Evolutionary conservation across 2,113 vertebrate species (phyloP).

Genomic region (Prochilodus magdalenae): DNA sequence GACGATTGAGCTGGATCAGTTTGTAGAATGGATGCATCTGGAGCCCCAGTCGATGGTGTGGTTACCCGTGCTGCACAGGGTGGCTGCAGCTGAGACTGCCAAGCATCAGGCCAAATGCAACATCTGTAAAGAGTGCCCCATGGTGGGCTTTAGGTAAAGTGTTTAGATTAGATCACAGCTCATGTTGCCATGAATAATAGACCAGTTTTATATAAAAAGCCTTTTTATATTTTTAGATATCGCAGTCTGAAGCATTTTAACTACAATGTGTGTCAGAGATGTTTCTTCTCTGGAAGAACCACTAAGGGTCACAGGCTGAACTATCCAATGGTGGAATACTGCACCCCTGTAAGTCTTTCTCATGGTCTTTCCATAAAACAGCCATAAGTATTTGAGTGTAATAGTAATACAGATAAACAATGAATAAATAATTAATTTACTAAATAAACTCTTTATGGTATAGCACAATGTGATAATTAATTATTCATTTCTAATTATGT

Average conservation of each 20-base stretch:
- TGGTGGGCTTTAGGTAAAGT: slow-evolving; percentile 86
- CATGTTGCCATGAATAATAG: neutral
- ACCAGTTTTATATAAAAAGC: neutral
- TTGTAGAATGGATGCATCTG: slow-evolving; percentile 88
- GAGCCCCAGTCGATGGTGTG: slow-evolving; percentile 91
- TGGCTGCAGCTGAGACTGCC: slow-evolving; percentile 85
- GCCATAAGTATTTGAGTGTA: too few species aligned
- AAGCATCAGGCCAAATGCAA: slow-evolving; percentile 90
- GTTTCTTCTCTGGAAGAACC: slow-evolving; percentile 87
- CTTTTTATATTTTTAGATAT: slow-evolving; percentile 72
- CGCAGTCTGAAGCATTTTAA: slow-evolving; percentile 89
- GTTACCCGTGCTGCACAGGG: slow-evolving; percentile 85
- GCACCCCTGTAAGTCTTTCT: slow-evolving; percentile 82
- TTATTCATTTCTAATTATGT: too few species aligned
- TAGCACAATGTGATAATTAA: too few species aligned
- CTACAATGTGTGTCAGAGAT: slow-evolving; percentile 87
- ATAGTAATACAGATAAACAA: too few species aligned
- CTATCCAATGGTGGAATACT: slow-evolving; percentile 90
- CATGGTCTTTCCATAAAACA: too few species aligned
- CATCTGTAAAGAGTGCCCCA: slow-evolving; percentile 89
- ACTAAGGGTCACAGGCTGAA: slow-evolving; percentile 86
- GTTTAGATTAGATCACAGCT: neutral
- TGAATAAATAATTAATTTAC: too few species aligned
- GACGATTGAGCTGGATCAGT: slow-evolving; percentile 83
- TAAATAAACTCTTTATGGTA: too few species aligned